Base-by-base conservation (phyloP, 1,140 invertebrate genomes). In the Cyphomyrmex costatus region DNA sequence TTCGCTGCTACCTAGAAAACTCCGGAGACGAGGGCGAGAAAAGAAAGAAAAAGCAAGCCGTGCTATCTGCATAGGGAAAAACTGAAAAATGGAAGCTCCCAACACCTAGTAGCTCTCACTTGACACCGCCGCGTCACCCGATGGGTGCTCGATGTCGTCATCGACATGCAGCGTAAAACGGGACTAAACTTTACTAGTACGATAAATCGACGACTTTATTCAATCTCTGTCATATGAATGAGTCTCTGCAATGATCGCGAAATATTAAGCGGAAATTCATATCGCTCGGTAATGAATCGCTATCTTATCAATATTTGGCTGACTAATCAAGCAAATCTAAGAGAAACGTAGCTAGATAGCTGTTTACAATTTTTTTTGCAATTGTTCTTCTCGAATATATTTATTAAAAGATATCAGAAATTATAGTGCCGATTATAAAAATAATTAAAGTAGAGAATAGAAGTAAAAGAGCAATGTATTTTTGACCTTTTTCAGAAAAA, bases 131-230 rank as follows among this genome's bases (percentile, higher is more conserved):
- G 19, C 63, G 46, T 30, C 12, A 49, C 30, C 30, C n/a, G 46
- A 33, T 33, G 58, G 21, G 27, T 56, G n/a, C 56, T 53, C 65
- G 42, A 30, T 60, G 60, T 86, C 85, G 60, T 89, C 86, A 87
- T 85, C 73, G 85, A 84, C 42, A 36, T 73, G 51, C 70, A 53
- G 24, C 51, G 24, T 82, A 58, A 61, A 86, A 82, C 42, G 51
- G 12, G 27, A 12, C 21, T 36, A 68, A 14, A 80, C 36, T 58
- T 46, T 58, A 16, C 77, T 85, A 78, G 76, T 89, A 89, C 88
- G 86, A 86, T 84, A 66, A 80, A 86, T 63, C 21, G 30, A 6
- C 21, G 51, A 61, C 36, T 61, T 83, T 89, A 83, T 86, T 89
- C 71, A 74, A 89, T 19, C 77, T 68, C 46, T 53, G 68, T 89